These are phyloP conservation scores for Poecile atricapillus DNA, from an alignment of 2,113 vertebrate genomes.

Conservation along the genomic window DNA sequence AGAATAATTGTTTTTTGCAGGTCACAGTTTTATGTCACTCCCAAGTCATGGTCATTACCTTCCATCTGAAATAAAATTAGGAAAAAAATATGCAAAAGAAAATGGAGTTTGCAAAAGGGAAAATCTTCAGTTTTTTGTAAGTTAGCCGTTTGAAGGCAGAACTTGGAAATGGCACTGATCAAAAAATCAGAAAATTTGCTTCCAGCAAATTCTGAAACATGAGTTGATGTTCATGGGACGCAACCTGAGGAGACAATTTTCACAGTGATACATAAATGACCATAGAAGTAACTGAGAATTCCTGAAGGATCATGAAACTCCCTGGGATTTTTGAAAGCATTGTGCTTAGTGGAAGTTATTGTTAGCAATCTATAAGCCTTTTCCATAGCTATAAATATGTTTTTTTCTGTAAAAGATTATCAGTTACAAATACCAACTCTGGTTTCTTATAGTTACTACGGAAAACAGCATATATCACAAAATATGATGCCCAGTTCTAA, in stretches of 20 bases:
- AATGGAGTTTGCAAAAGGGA: neutral
- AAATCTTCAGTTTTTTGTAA: neutral
- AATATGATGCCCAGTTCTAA: neutral
- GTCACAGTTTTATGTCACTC: neutral
- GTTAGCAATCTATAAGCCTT: neutral
- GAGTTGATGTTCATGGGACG: neutral
- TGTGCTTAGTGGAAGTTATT: neutral
- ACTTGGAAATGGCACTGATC: neutral
- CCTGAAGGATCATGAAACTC: neutral
- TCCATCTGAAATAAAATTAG: neutral
- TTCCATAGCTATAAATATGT: neutral
- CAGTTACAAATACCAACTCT: neutral
- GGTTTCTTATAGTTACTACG: neutral
- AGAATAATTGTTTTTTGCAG: slow-evolving; percentile 5
- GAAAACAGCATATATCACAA: neutral
- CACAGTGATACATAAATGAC: neutral
- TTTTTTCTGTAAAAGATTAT: neutral
- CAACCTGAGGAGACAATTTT: neutral
- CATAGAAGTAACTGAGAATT: neutral
- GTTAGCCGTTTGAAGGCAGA: neutral
- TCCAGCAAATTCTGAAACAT: neutral
- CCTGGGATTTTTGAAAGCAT: neutral
- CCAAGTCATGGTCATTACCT: neutral
- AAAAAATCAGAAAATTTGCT: neutral
- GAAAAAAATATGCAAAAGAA: neutral